A percentile compares a stretch with the other conserved stretches of the same genome.
Evolutionary conservation across 2,113 vertebrate genomes (phyloP).

Genomic region (Eclectus roratus): DNA sequence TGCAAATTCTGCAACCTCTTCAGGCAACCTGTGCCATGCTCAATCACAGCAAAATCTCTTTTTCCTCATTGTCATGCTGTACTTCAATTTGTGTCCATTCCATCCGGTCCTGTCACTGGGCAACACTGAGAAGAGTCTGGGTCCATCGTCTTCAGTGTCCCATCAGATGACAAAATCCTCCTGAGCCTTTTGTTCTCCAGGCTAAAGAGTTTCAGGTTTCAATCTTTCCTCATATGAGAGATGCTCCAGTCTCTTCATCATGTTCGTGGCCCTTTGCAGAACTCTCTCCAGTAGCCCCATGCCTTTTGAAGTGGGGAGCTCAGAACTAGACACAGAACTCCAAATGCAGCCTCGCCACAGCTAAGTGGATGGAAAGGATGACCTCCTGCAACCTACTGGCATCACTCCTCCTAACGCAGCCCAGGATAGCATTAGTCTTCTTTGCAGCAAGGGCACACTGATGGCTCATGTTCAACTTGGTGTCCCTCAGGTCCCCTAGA

Average conservation of each 20-base stretch:
- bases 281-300: background rate
- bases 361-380: background rate
- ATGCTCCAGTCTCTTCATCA: background rate
- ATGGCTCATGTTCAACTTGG: background rate
- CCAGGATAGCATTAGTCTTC: background rate
- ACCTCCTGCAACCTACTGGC: background rate
- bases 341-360: background rate
- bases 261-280: background rate
- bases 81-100: background rate
- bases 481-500: background rate
- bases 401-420: background rate
- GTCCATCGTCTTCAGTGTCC: background rate
- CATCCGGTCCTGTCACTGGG: background rate
- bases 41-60: background rate
- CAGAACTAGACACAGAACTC: background rate
- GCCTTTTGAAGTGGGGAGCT: background rate
- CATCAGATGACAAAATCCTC: background rate
- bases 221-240: background rate
- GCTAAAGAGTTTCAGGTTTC: background rate
- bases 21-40: background rate
- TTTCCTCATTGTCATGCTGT: background rate
- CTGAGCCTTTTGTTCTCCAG: background rate
- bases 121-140: background rate
- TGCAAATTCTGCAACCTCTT: background rate
- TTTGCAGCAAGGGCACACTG: background rate